A percentile compares a stretch with the other conserved stretches of the same genome.
These are phyloP conservation scores for Rallus crepitans DNA, from an alignment of 2,797 vertebrate species.

Conservation along the genomic window DNA sequence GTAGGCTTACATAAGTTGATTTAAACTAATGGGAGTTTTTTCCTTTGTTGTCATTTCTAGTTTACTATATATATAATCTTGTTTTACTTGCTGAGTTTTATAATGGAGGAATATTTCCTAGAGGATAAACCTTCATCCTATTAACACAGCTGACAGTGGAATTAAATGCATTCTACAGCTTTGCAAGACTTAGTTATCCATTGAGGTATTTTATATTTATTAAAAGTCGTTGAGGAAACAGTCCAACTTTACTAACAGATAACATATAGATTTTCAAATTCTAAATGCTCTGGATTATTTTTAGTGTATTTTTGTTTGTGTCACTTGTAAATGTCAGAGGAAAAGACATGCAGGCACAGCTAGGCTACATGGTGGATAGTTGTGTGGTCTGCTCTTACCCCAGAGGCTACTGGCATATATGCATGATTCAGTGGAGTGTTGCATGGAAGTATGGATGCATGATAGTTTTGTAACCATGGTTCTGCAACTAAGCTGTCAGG, in stretches of 20 bases:
- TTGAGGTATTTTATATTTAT: not conserved
- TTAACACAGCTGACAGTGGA: slow-evolving; percentile 14
- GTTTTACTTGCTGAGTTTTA: slow-evolving; percentile 12
- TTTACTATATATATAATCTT: slow-evolving; percentile 24
- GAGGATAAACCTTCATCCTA: slow-evolving; percentile 19
- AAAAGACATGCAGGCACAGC: not conserved
- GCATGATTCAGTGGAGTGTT: not conserved
- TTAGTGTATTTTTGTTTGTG: not conserved
- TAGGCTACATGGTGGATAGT: not conserved
- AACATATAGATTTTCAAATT: not conserved
- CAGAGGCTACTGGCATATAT: not conserved
- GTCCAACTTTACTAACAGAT: not conserved
- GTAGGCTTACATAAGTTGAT: not conserved
- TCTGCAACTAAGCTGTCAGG: not conserved
- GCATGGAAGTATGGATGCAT: not conserved
- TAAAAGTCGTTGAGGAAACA: not conserved
- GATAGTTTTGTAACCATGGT: not conserved
- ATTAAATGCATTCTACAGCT: not conserved
- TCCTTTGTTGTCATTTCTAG: not conserved
- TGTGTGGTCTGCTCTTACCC: not conserved
- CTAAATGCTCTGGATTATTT: not conserved
- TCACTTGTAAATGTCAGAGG: not conserved
- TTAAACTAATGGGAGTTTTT: slow-evolving; percentile 14
- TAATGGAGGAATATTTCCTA: slow-evolving; percentile 9
- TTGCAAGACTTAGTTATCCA: not conserved